Percentiles rank a stretch among this genome's conserved stretches.
Evolutionary conservation across 2,888 invertebrate genomes (phyloP).

Genomic region (Ceraclea dissimilis): DNA sequence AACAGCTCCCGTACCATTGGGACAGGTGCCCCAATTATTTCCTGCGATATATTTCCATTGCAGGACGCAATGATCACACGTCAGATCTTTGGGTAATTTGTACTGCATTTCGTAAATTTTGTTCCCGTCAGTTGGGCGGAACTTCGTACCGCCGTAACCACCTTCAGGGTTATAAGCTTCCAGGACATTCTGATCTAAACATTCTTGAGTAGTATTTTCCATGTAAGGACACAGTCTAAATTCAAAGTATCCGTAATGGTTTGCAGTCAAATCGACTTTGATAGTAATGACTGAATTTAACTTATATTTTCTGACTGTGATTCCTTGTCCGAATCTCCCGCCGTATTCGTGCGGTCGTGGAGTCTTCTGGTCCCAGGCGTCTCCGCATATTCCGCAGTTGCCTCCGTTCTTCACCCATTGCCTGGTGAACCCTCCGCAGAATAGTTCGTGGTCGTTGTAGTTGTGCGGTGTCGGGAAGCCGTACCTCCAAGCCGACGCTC

Average conservation of each 20-base stretch:
- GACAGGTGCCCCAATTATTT: constrained; percentile 75
- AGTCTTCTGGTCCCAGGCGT: constrained; percentile 64
- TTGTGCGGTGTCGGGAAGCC: constrained; percentile 83
- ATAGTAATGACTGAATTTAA: constrained; percentile 61
- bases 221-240: constrained; percentile 74
- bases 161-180: constrained; percentile 42
- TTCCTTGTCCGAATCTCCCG: constrained; percentile 73
- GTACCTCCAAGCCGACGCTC: constrained; percentile 83
- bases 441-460: constrained; percentile 84
- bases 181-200: constrained; percentile 66
- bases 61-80: constrained; percentile 74
- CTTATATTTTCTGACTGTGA: constrained; percentile 72
- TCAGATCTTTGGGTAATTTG: constrained; percentile 53
- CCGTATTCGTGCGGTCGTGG: constrained; percentile 78
- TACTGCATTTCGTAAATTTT: constrained; percentile 71
- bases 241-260: constrained; percentile 80
- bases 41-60: constrained; percentile 87
- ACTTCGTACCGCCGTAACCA: constrained; percentile 49
- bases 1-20: constrained; percentile 66
- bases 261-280: constrained; percentile 79
- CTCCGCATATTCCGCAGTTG: constrained; percentile 82
- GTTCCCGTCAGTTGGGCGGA: constrained; percentile 70
- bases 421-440: constrained; percentile 79
- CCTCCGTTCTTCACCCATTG: constrained; percentile 77
- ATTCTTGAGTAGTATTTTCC: constrained; percentile 63